Percentiles rank a stretch among this genome's conserved stretches.
Conservation (phyloP, 2,888 invertebrate genomes). For the Epinotia demarniana region DNA sequence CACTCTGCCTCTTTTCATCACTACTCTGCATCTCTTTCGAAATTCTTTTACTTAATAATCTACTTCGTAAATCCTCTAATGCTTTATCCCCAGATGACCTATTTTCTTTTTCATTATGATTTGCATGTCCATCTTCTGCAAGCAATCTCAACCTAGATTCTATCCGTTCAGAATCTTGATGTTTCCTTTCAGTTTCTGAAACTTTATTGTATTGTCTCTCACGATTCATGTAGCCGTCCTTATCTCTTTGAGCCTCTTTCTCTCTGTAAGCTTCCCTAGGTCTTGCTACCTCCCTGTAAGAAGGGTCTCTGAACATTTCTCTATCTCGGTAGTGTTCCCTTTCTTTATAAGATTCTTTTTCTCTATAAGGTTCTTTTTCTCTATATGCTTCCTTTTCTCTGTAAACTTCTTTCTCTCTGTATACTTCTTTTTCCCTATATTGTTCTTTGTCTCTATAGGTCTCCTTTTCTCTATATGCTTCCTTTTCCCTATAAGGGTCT, state of each 20-base stretch:
- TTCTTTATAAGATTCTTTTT: constrained; percentile 77
- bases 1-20: constrained; percentile 70
- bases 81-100: constrained; percentile 84
- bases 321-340: constrained; percentile 68
- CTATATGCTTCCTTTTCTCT: constrained; percentile 73
- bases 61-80: constrained; percentile 90
- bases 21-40: constrained; percentile 86
- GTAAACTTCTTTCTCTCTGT: constrained; percentile 61
- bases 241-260: constrained; percentile 65
- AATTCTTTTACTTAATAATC: constrained; percentile 88
- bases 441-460: constrained; percentile 55
- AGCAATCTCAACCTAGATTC: constrained; percentile 73
- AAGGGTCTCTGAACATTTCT: constrained; percentile 54
- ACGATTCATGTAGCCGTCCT: constrained; percentile 67
- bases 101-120: constrained; percentile 80
- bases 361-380: constrained; percentile 74
- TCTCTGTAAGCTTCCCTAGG: constrained; percentile 65
- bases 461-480: constrained; percentile 60
- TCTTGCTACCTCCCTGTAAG: constrained; percentile 45
- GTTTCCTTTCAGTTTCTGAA: constrained; percentile 70
- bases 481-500: constrained; percentile 63
- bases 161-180: constrained; percentile 71
- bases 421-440: constrained; percentile 59
- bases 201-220: constrained; percentile 72
- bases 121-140: constrained; percentile 71